Base-by-base conservation (phyloP, 2,113 vertebrate species). In the Ceyx cyanopectus region DNA sequence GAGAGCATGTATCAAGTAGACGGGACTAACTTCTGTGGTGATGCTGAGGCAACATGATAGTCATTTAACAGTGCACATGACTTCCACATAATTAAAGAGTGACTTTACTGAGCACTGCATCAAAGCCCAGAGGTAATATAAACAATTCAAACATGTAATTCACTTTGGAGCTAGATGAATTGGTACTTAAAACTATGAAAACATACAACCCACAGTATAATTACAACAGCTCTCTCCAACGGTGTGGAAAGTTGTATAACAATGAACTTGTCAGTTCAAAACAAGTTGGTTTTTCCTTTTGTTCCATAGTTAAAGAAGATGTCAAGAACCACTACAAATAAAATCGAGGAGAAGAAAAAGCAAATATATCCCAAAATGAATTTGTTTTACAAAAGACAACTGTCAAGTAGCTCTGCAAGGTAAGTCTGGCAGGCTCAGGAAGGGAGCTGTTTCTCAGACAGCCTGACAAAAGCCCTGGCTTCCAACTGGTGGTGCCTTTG, bases 231-330 rank as follows among this genome's bases (percentile, higher is more conserved):
- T 69, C 32, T 67, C 72, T 74, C 53, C 50, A 75, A 75, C 16
- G 14, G 43, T 88, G 69, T 83, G 34, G 29, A 68, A 72, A 96
- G 40, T 70, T 77, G 60, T 5, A 7, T 37, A 74, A 88, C 43
- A 86, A 93, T 81, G 78, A 87, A 74, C 72, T 43, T 80, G 41
- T 82, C 85, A 75, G 61, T 67, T 90, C 45, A 84, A 86, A 74
- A 13, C 27, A 54, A 4, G 19, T 14, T 23, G 37, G 2, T 78
- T 37, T 45, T 62, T 40, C 5, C 7, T 83, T 73, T 60, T 51
- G 37, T 58, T 91, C 12, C 54, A 79, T 7, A 53, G 30, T 75
- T 75, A 62, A 79, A 79, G 51, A 81, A 15, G 29, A 74, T 60
- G 45, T 79, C 26, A 87, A 75, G 48, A 87, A 74, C 10, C 2